A percentile compares a stretch with the other conserved stretches of the same genome.
These are phyloP conservation scores for Pyrochroa serraticornis DNA, from an alignment of 2,888 invertebrate species.

Conservation along the genomic window DNA sequence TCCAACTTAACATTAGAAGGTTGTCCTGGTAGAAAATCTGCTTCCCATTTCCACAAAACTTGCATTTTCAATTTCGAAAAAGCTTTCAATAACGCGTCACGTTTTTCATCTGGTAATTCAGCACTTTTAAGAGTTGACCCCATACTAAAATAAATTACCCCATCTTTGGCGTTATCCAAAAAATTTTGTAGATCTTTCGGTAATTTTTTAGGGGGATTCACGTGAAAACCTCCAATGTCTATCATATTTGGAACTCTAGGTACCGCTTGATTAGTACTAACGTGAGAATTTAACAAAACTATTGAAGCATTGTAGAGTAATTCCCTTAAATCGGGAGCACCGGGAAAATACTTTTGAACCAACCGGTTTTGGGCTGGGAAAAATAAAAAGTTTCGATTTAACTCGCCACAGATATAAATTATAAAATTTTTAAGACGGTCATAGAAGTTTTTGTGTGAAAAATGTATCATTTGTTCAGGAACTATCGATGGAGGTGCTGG, in stretches of 20 bases:
- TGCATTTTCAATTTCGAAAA: conserved; percentile 66
- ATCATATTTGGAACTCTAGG: conserved; percentile 63
- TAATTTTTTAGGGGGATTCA: conserved; percentile 40
- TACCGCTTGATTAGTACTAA: conserved; percentile 58
- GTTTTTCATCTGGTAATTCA: conserved; percentile 61
- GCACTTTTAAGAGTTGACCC: conserved; percentile 65
- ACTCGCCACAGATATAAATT: neutral
- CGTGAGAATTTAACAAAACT: conserved; percentile 55
- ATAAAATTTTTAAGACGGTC: conserved; percentile 61
- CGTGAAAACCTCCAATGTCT: conserved; percentile 64
- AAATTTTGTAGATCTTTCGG: conserved; percentile 59
- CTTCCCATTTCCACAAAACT: conserved; percentile 74
- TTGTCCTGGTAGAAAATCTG: conserved; percentile 48
- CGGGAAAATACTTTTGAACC: conserved; percentile 43
- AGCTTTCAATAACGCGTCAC: conserved; percentile 62
- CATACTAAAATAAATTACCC: conserved; percentile 65
- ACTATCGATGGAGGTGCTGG: conserved; percentile 60
- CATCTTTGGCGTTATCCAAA: conserved; percentile 61
- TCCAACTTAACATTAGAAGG: conserved; percentile 55
- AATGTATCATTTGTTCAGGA: conserved; percentile 53
- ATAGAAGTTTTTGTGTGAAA: conserved; percentile 58
- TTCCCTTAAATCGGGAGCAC: conserved; percentile 39
- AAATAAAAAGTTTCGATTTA: neutral
- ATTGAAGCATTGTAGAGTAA: conserved; percentile 43
- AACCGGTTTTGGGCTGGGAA: conserved; percentile 38